Evolutionary conservation across 2,888 invertebrate species (phyloP), one percentile per base, ranked within the genome.

Genomic region (Noctua pronuba): DNA sequence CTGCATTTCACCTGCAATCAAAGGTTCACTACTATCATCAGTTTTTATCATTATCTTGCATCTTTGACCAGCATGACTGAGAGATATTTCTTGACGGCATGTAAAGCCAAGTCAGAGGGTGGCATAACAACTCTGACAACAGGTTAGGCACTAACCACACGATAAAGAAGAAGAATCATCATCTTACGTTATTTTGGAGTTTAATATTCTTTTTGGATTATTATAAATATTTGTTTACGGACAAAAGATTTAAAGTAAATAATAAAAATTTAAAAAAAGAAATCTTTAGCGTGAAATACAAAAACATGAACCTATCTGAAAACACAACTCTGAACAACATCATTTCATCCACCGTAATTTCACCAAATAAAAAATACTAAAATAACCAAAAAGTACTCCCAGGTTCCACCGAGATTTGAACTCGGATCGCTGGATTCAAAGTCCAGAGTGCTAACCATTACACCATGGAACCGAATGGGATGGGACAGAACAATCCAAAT

Each of bases 391-490:
- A 88, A 88, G 74, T 1, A 13, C 0, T 0, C 35, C 16, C 31
- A 96, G 98, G 98, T 98, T 97, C 98, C 98, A 98, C 98, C 98
- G 98, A 98, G 98, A 98, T 98, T 98, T 98, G 98, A 98, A 98
- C 98, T 98, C 98, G 98, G 98, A 98, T 98, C 98, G 98, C 98
- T 98, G 98, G 98, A 98, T 98, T 98, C 98, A 98, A 97, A 98
- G 98, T 98, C 98, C 98, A 98, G 97, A 98, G 98, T 98, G 98
- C 98, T 98, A 97, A 98, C 98, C 98, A 97, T 98, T 98, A 98
- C 97, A 97, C 97, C 97, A 97, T 97, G 97, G 97, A 97, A 97
- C 97, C 97, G 91, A 69, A 71, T 80, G 5, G 52, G 85, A 80
- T 31, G 69, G 52, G 65, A 77, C 67, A 55, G 0, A 0, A 0